Evolutionary conservation across 2,888 invertebrate genomes (phyloP), one percentile per base, ranked within the genome.

Genomic region (Drosophila cognata): DNA sequence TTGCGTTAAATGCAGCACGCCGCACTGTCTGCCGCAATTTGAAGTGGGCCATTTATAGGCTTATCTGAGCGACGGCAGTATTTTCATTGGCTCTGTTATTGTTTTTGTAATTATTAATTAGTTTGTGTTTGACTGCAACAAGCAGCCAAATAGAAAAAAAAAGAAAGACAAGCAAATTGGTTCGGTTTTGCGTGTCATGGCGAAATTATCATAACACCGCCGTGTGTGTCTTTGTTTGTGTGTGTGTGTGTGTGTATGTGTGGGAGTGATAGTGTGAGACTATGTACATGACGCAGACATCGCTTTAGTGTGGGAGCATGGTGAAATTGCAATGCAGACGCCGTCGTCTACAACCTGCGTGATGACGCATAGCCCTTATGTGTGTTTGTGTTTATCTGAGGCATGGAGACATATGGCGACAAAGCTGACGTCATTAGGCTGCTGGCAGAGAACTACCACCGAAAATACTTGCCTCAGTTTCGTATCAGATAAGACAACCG

Each of bases 21-120:
- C 78, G 61, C 74, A 81, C 62, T 71, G 79, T 79, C 79, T 79
- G 70, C 73, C 74, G 69, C 56, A 68, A 28, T 29, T 29, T 53
- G 43, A 31, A 21, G 25, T 33, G 25, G 29, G 68, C 78, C 80
- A 77, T 81, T 80, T 74, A 66, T 81, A 77, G 74, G 65, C 77
- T 89, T 84, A 84, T 84, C 84, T 74, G 76, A 61, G 61, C 66
- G 66, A 43, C 55, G 68, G 58, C 56, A 77, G 77, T 79, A 78
- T 85, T 85, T 85, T 84, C 75, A 84, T 84, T 79, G 73, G 61
- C 80, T 72, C 74, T 77, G 84, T 50, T 62, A 77, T 81, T 89
- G 82, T 89, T 89, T 77, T 81, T 75, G 89, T 76, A 89, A 85
- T 87, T 89, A 85, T 85, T 85, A 85, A 85, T 85, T 85, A 85